Base-by-base conservation (phyloP, 92 coral and sea anemone genomes). In the Umimayanthus kanabou region DNA sequence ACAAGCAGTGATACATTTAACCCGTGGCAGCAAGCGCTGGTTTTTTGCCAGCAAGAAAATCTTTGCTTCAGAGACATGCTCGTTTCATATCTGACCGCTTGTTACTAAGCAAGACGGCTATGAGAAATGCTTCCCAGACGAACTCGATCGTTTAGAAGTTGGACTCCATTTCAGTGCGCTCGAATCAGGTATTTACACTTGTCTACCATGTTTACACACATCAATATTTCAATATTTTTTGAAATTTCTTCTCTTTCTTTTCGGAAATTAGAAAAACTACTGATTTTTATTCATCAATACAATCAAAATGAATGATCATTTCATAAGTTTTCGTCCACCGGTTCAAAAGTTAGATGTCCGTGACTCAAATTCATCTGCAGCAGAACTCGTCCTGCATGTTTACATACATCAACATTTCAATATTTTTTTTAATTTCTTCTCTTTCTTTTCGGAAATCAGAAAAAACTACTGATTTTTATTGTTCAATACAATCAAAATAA, bases 91-190 rank as follows among this genome's bases (percentile, higher is more conserved):
- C 11, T 55, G 40, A 79, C 39, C 43, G n/a, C 37, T 39, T 79
- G 66, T 50, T 50, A 40, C 29, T 7, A 53, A 10, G n/a, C 13
- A 75, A 75, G 45, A 75, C 26, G 25, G 50, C 77, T 29, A 8
- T 15, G 61, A 25, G 8, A 14, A 50, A 79, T 79, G 82, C 4
- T 79, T 50, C 43, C 67, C 9, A 50, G 82, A 53, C 82, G 82
- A 79, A 23, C 39, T 79, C 82, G 26, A 2, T 79, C 82, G 40
- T 79, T 53, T 14, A 79, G 40, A 33, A 53, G 82, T 49, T 79
- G 82, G 82, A 49, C 69, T 0, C 82, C 82, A 1, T 79, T 79
- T 28, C 82, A 53, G 22, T 79, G 82, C 43, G 42, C 69, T 20
- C 82, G 45, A 29, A 79, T 79, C 82, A 79, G 82, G 82, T 79